A percentile compares a stretch with the other conserved stretches of the same genome.
These are phyloP conservation scores for Hyalella azteca DNA, from an alignment of 2,888 invertebrate genomes.

Conservation along the genomic window DNA sequence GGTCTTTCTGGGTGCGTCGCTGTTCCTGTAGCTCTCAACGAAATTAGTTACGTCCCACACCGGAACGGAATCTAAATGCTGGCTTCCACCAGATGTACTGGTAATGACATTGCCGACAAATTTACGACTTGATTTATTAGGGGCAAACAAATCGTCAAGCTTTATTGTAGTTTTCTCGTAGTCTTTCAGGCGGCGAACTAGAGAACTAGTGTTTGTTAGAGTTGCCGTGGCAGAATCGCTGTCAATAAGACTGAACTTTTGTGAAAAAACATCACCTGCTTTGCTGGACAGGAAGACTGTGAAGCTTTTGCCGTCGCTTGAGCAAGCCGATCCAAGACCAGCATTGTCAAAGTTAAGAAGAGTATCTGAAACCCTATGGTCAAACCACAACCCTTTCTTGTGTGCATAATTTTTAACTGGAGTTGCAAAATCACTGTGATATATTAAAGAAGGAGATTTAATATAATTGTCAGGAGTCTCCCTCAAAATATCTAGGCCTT, in stretches of 20 bases:
- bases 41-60: neutral
- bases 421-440: neutral
- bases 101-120: neutral
- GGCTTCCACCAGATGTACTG: neutral
- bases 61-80: neutral
- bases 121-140: too few relatives aligned
- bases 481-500: neutral
- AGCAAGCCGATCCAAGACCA: neutral
- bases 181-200: neutral
- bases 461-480: neutral
- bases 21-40: neutral
- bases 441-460: neutral
- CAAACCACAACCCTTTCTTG: conserved; percentile 27
- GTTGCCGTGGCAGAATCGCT: neutral
- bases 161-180: neutral
- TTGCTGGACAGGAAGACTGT: neutral
- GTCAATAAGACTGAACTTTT: neutral
- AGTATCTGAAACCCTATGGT: neutral
- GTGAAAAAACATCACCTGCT: neutral
- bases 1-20: neutral
- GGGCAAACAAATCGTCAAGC: neutral
- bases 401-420: conserved; percentile 7
- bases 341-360: neutral
- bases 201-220: neutral
- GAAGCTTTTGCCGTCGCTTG: neutral